These are phyloP conservation scores for Argentina silus DNA, from an alignment of 2,797 vertebrate species.

Conservation along the genomic window DNA sequence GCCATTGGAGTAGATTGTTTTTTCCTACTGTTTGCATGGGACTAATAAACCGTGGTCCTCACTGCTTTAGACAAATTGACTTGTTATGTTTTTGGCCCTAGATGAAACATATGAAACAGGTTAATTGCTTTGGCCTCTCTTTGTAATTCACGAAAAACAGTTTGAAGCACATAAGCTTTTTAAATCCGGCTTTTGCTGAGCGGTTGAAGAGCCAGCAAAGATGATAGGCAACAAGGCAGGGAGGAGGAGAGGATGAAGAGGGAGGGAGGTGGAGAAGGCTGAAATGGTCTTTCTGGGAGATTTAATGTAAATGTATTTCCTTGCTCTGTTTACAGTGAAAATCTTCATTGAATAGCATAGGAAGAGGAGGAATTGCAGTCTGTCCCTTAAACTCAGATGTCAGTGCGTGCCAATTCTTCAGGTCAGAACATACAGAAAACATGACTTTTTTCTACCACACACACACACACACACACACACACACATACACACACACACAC, in stretches of 20 bases:
- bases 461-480: background rate
- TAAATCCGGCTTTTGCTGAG: background rate
- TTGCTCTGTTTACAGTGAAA: background rate
- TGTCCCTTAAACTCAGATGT: background rate
- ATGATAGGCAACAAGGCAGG: background rate
- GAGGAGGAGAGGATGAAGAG: no score
- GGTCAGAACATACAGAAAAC: background rate
- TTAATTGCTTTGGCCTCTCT: conserved; percentile 17
- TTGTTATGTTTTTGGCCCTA: conserved; percentile 5
- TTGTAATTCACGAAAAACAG: conserved; percentile 5
- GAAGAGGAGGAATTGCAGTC: background rate
- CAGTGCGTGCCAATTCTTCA: background rate
- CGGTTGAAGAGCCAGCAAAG: background rate
- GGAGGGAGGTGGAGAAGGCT: background rate
- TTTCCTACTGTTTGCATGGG: background rate
- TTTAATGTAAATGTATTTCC: background rate
- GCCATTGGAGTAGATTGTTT: background rate
- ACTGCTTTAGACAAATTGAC: conserved; percentile 8
- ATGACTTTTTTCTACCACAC: background rate
- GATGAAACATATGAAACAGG: background rate
- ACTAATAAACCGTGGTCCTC: conserved; percentile 8
- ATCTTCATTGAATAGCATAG: background rate
- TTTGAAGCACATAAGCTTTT: conserved; percentile 11
- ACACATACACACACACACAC: background rate
- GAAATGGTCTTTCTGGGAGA: background rate